These are phyloP conservation scores for Nymphalis urticae DNA, from an alignment of 2,888 invertebrate genomes.

Conservation along the genomic window DNA sequence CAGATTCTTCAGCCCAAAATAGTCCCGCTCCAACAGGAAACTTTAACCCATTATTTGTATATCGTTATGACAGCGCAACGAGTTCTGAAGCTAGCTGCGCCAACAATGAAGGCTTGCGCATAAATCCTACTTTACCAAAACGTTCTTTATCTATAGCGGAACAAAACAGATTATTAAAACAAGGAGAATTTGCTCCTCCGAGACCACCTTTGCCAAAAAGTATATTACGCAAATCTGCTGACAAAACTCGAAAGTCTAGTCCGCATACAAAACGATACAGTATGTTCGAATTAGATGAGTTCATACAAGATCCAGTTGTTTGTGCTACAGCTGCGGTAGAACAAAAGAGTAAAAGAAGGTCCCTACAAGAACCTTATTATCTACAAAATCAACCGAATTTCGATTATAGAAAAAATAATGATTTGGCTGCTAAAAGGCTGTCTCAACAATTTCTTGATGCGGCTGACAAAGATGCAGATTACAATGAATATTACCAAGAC, in stretches of 20 bases:
- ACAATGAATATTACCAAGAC: slow-evolving; percentile 80
- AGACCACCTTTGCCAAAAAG: slow-evolving; percentile 87
- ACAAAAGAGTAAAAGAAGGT: slow-evolving; percentile 84
- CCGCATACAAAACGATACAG: slow-evolving; percentile 86
- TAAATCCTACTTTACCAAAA: slow-evolving; percentile 83
- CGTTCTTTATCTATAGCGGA: slow-evolving; percentile 85
- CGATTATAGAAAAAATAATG: slow-evolving; percentile 78
- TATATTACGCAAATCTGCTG: slow-evolving; percentile 85
- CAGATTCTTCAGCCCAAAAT: slow-evolving; percentile 88
- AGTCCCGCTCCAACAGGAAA: slow-evolving; percentile 83
- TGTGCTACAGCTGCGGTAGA: slow-evolving; percentile 74
- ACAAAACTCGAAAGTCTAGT: slow-evolving; percentile 77
- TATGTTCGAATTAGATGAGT: slow-evolving; percentile 88
- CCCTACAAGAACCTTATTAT: slow-evolving; percentile 88
- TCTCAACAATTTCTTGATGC: slow-evolving; percentile 79
- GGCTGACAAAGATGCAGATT: slow-evolving; percentile 79
- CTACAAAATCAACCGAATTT: slow-evolving; percentile 74
- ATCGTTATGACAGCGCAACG: slow-evolving; percentile 89
- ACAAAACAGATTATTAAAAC: slow-evolving; percentile 68
- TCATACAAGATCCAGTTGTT: slow-evolving; percentile 73
- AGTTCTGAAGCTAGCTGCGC: slow-evolving; percentile 88
- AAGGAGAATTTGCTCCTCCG: slow-evolving; percentile 83
- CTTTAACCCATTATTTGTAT: slow-evolving; percentile 89
- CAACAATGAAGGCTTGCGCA: slow-evolving; percentile 75
- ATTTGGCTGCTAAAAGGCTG: slow-evolving; percentile 76